Evolutionary conservation across 2,113 vertebrate species (phyloP).

Genomic region (Camelus bactrianus): DNA sequence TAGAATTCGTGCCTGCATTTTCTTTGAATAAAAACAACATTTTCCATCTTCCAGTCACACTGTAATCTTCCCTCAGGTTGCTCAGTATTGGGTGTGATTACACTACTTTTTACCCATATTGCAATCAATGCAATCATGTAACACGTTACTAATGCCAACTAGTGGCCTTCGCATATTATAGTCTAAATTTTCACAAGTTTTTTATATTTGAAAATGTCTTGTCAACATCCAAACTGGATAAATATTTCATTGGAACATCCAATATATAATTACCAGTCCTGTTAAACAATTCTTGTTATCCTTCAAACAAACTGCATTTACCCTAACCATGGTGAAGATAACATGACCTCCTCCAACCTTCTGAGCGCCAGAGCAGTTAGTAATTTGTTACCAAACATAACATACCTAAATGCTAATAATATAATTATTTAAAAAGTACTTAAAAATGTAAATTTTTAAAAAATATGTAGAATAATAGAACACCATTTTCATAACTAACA

Average conservation of each 20-base stretch:
- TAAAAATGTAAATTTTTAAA: conserved; percentile 43
- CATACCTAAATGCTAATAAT: not conserved
- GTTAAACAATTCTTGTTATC: conserved; percentile 13
- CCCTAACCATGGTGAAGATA: not conserved
- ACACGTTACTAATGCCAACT: conserved; percentile 18
- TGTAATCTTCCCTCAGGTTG: not conserved
- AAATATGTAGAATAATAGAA: not conserved
- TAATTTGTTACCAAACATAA: not conserved
- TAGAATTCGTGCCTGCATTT: not conserved
- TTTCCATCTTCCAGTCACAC: not conserved
- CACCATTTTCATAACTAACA: not conserved
- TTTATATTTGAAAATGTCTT: conserved; percentile 56
- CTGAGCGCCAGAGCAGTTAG: not conserved
- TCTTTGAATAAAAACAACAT: conserved; percentile 5
- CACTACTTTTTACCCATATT: conserved; percentile 1
- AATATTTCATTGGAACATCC: conserved; percentile 5
- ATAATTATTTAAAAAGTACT: not conserved
- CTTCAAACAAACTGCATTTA: not conserved
- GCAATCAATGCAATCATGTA: not conserved
- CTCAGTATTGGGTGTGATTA: not conserved
- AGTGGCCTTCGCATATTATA: conserved; percentile 7
- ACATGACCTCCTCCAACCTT: not conserved
- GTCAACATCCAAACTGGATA: conserved; percentile 21
- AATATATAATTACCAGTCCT: not conserved
- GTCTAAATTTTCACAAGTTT: not conserved